Conservation (phyloP, 2,888 invertebrate species). For the Cinara cedri region DNA sequence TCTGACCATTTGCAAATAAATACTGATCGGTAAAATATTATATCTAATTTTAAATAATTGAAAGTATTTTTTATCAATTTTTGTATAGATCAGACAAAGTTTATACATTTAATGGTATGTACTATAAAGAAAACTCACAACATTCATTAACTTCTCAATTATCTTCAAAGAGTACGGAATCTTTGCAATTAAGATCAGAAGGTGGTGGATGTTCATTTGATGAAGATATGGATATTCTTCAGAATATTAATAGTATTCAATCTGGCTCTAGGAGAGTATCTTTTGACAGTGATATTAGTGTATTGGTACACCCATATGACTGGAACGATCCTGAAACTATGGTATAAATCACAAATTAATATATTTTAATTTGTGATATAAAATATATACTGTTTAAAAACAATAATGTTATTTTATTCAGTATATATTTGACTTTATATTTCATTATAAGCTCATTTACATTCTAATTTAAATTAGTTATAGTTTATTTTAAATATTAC, state of each 20-base stretch:
- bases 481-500: conserved; percentile 19
- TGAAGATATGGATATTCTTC: conserved; percentile 32
- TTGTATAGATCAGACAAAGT: conserved; percentile 47
- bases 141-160: conserved; percentile 50
- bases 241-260: conserved; percentile 27
- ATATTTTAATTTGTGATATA: too few species aligned
- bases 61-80: conserved; percentile 7
- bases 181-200: conserved; percentile 47
- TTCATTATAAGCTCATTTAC: conserved; percentile 35
- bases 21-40: conserved; percentile 58
- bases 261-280: conserved; percentile 42
- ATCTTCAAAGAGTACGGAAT: conserved; percentile 53
- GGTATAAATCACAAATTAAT: too few species aligned
- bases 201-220: conserved; percentile 47
- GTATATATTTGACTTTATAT: conserved; percentile 5
- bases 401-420: conserved; percentile 4
- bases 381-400: neutral
- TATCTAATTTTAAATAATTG: conserved; percentile 15
- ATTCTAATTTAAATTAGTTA: conserved; percentile 28
- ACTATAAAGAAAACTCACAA: conserved; percentile 52
- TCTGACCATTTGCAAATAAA: conserved; percentile 61
- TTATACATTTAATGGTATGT: conserved; percentile 53
- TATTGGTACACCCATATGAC: conserved; percentile 29
- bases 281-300: conserved; percentile 27
- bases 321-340: conserved; percentile 58